phyloP scores from a whole-genome alignment of 2,888 invertebrate species.

The Agrenia bidenticulata region DNA sequence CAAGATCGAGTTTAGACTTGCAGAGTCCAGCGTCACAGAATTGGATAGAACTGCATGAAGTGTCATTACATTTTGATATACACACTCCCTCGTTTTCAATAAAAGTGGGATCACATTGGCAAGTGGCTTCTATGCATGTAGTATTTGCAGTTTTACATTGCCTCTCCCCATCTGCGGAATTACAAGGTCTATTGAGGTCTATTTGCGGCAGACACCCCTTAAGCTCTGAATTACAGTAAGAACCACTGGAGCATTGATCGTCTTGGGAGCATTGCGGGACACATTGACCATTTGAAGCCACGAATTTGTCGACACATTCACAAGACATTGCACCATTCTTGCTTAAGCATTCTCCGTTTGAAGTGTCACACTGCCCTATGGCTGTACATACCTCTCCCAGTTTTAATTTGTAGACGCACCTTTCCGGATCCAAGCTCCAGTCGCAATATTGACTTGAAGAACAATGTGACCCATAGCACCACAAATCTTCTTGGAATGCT shows the following conservation, averaged over 20 bases:
- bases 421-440: neutral
- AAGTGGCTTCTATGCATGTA: neutral
- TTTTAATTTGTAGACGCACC: neutral
- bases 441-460: conserved; percentile 5
- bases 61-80: neutral
- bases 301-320: conserved; percentile 1
- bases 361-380: neutral
- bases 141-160: conserved; percentile 14
- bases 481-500: neutral
- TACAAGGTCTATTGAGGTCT: neutral
- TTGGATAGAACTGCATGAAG: neutral
- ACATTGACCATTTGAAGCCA: neutral
- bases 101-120: neutral
- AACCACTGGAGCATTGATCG: neutral
- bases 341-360: neutral
- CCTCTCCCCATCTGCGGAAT: neutral
- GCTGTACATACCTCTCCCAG: conserved; percentile 3
- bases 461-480: neutral
- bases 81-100: conserved; percentile 6
- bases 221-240: neutral
- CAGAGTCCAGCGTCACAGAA: conserved; percentile 6
- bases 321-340: neutral
- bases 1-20: neutral
- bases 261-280: neutral
- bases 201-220: conserved; percentile 1